These are phyloP conservation scores for Mythimna ferrago DNA, from an alignment of 2,888 invertebrate species.

Conservation along the genomic window DNA sequence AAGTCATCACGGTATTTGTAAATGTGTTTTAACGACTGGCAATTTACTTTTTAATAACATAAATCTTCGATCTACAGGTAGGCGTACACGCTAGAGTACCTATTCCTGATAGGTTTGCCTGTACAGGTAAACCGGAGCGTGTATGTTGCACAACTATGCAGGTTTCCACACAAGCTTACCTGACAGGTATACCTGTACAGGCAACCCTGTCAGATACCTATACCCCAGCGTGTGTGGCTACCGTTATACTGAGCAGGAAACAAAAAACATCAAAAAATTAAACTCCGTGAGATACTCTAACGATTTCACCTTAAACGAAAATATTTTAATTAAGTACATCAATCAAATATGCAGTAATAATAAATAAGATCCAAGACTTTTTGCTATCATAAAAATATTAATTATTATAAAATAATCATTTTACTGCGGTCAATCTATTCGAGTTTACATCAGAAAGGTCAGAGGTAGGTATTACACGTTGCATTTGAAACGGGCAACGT, in stretches of 20 bases:
- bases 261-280: not conserved
- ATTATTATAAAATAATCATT: conserved; percentile 11
- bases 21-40: too few species aligned
- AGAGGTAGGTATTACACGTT: conserved; percentile 31
- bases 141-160: too few species aligned
- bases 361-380: conserved; percentile 5
- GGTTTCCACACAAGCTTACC: too few species aligned
- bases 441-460: conserved; percentile 7
- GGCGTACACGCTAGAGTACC: too few species aligned
- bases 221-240: too few species aligned
- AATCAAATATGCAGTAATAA: conserved; percentile 31
- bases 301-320: not conserved
- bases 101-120: too few species aligned
- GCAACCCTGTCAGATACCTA: too few species aligned
- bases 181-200: too few species aligned
- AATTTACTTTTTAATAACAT: too few species aligned
- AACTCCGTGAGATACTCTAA: not conserved
- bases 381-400: conserved; percentile 17
- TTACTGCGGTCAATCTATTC: conserved; percentile 6
- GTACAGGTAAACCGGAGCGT: too few species aligned
- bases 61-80: too few species aligned
- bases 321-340: conserved; percentile 1
- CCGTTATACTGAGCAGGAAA: not conserved
- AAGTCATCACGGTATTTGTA: too few species aligned
- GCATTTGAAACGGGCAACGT: conserved; percentile 1